These are phyloP conservation scores for Eudasyphora cyanicolor DNA, from an alignment of 2,888 invertebrate species.

Conservation along the genomic window DNA sequence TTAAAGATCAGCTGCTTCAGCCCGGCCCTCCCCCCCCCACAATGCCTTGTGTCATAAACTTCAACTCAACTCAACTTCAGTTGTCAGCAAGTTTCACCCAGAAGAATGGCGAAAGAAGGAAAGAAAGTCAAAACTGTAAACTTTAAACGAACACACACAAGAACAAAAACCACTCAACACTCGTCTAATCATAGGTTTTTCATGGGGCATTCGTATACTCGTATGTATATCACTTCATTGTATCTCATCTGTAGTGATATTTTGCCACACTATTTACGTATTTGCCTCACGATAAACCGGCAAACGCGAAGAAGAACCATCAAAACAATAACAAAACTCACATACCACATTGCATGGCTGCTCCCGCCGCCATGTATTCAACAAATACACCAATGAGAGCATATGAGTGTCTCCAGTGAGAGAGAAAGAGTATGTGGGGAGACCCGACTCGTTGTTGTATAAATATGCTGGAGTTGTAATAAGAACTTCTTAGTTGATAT, in stretches of 20 bases:
- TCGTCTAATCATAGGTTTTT: background rate
- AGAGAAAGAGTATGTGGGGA: background rate
- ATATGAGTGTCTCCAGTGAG: background rate
- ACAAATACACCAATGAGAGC: background rate
- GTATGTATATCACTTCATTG: conserved; percentile 39
- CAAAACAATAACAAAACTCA: background rate
- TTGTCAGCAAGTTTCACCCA: background rate
- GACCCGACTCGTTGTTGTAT: no score
- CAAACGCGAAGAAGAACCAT: background rate
- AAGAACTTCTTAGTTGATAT: conserved; percentile 60
- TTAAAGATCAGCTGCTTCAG: background rate
- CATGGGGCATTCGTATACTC: background rate
- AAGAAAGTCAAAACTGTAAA: background rate
- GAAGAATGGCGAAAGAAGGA: conserved; percentile 7
- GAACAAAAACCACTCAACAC: conserved; percentile 10
- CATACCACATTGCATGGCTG: background rate
- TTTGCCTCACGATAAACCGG: background rate
- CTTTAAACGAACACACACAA: background rate
- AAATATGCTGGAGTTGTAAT: conserved; percentile 58
- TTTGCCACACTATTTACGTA: conserved; percentile 28
- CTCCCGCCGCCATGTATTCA: no score
- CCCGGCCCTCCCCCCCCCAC: no score
- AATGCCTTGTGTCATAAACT: no score
- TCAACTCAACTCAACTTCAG: background rate
- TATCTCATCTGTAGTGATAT: conserved; percentile 46